Conservation (phyloP, 2,113 vertebrate genomes). For the Zonotrichia leucophrys region DNA sequence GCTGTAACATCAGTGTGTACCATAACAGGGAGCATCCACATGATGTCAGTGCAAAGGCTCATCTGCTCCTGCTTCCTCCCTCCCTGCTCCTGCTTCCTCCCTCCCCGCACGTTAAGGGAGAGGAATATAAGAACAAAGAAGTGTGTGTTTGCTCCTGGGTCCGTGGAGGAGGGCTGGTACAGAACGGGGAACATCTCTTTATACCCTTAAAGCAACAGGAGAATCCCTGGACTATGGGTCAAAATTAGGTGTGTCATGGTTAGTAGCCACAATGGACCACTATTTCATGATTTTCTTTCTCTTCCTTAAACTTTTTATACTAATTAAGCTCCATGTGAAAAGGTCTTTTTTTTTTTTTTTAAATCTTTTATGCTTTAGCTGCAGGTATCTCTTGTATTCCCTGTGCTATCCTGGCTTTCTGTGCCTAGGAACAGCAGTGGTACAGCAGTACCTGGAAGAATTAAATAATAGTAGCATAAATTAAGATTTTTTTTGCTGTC, state of each 20-base stretch:
- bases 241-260: background rate
- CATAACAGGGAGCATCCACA: background rate
- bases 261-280: background rate
- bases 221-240: background rate
- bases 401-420: background rate
- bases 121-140: background rate
- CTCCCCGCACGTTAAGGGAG: background rate
- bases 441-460: background rate
- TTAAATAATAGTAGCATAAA: background rate
- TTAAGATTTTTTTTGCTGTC: background rate
- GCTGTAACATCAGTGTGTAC: background rate
- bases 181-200: background rate
- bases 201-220: background rate
- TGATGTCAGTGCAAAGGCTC: background rate
- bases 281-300: background rate
- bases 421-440: background rate
- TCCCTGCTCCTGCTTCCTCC: background rate
- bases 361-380: background rate
- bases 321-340: background rate
- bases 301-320: background rate
- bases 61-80: background rate
- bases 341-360: background rate
- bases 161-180: accelerated
- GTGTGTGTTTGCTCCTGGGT: background rate
- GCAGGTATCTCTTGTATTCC: background rate